Conservation (phyloP, 1,140 invertebrate genomes). For the Drosophila repletoides region DNA sequence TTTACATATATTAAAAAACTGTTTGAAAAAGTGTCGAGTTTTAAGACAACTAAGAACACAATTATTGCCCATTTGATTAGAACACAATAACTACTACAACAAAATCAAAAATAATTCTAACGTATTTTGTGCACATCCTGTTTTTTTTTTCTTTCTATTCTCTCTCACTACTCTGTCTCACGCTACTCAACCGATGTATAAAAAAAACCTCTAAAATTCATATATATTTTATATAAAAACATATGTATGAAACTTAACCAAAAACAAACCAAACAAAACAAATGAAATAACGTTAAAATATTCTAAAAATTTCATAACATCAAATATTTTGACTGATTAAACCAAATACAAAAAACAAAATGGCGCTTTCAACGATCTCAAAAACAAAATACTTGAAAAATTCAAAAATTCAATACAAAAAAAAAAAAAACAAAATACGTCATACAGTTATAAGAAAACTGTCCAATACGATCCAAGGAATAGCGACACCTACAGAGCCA, state of each 20-base stretch:
- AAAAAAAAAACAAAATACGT: slow-evolving; percentile 11
- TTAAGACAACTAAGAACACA: slow-evolving; percentile 45
- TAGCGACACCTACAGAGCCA: slow-evolving; percentile 92
- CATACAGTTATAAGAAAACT: slow-evolving; percentile 86
- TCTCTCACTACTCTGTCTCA: slow-evolving; percentile 79
- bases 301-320: slow-evolving; percentile 61
- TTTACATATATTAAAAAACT: slow-evolving; percentile 63
- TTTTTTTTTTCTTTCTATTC: slow-evolving; percentile 81
- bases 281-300: slow-evolving; percentile 50
- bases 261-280: slow-evolving; percentile 46
- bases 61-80: slow-evolving; percentile 40
- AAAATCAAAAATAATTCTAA: slow-evolving; percentile 82
- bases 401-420: slow-evolving; percentile 29
- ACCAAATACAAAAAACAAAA: slow-evolving; percentile 42
- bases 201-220: slow-evolving; percentile 56
- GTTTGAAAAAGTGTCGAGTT: slow-evolving; percentile 67
- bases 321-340: slow-evolving; percentile 46
- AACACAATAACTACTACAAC: slow-evolving; percentile 47
- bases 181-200: slow-evolving; percentile 81
- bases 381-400: slow-evolving; percentile 38
- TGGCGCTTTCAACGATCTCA: slow-evolving; percentile 79
- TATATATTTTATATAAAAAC: slow-evolving; percentile 43
- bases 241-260: slow-evolving; percentile 46
- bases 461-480: slow-evolving; percentile 91
- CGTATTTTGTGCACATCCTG: slow-evolving; percentile 82